Conservation (phyloP, 2,888 invertebrate genomes). For the Balanococcus diminutus region DNA sequence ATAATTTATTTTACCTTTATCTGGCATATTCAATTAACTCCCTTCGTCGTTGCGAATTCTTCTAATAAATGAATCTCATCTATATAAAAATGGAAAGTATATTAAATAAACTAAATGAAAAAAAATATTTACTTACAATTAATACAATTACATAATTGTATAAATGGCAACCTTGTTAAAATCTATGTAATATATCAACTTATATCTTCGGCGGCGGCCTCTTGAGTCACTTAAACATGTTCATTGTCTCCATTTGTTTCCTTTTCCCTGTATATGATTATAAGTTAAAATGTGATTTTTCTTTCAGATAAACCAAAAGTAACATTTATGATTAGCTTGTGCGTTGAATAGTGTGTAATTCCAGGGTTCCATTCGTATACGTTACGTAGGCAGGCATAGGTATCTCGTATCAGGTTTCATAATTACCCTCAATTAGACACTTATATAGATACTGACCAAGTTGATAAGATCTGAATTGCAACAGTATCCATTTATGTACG, state of each 20-base stretch:
- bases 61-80: background rate
- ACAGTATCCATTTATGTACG: background rate
- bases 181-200: conserved; percentile 5
- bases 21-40: background rate
- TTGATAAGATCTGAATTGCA: background rate
- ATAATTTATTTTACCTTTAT: background rate
- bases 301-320: background rate
- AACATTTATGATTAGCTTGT: background rate
- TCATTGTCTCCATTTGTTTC: conserved; percentile 1
- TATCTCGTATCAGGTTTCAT: background rate
- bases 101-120: background rate
- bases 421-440: background rate
- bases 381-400: background rate
- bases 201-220: background rate
- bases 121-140: background rate
- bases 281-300: background rate
- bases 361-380: background rate
- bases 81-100: background rate
- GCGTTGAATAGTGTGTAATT: background rate
- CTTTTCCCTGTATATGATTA: background rate
- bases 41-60: background rate
- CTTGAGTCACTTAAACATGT: background rate
- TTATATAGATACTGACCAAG: background rate
- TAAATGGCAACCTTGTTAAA: background rate
- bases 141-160: background rate